Percentiles rank a stretch among this genome's conserved stretches.
These are phyloP conservation scores for Acanthacorydalis orientalis DNA, from an alignment of 2,888 invertebrate genomes.

Conservation along the genomic window DNA sequence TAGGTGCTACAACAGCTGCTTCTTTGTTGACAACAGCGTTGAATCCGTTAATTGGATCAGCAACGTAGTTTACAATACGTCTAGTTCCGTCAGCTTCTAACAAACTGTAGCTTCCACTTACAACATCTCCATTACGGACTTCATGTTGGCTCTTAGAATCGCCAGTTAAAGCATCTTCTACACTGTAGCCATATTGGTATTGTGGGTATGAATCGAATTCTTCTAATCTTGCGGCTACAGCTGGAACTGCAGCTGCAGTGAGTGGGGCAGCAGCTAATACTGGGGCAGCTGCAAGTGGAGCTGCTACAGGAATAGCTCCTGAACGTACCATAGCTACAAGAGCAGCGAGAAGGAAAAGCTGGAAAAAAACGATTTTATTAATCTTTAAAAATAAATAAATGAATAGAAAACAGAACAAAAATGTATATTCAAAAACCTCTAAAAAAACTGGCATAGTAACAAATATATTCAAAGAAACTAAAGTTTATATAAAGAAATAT, in stretches of 20 bases:
- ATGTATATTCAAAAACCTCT: too few species aligned
- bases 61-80: conserved; percentile 37
- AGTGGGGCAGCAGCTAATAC: not conserved
- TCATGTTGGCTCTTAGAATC: conserved; percentile 34
- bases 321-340: too few species aligned
- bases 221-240: conserved; percentile 1
- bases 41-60: conserved; percentile 43
- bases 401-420: too few species aligned
- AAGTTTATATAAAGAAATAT: too few species aligned
- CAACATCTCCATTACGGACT: conserved; percentile 35
- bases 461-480: too few species aligned
- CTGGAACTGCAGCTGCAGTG: not conserved
- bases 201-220: conserved; percentile 18
- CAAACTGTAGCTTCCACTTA: conserved; percentile 38
- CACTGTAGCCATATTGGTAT: conserved; percentile 33
- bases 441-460: too few species aligned
- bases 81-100: conserved; percentile 38
- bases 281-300: not conserved
- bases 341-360: too few species aligned
- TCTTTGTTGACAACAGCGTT: conserved; percentile 46
- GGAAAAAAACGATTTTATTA: too few species aligned
- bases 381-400: too few species aligned
- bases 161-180: conserved; percentile 29
- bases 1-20: conserved; percentile 21
- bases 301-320: too few species aligned